Base-by-base conservation (phyloP, 2,888 invertebrate genomes). In the Flabesymbios commensalis region DNA sequence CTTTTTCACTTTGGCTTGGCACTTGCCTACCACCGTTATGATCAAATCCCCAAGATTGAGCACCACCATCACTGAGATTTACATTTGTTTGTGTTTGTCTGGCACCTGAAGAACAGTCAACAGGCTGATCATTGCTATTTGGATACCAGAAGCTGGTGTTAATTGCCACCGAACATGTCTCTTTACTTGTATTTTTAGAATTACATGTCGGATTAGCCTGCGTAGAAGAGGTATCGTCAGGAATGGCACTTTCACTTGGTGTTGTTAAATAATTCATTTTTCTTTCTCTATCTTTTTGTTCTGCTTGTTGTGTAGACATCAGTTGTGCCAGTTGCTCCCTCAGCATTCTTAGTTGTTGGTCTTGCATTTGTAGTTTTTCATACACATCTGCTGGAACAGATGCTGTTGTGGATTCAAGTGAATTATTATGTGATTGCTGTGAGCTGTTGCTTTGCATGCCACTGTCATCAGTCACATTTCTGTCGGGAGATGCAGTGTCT, bases 251-350 rank as follows among this genome's bases (percentile, higher is more conserved):
- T 14, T 7, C 10, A 28, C 10, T 28, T 14, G 49, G 14, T 10
- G 14, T 28, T 5, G 36, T 7, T 36, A 36, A 14, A 10, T 17
- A 36, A 39, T 17, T 17, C 39, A 14, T 17, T 14, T 17, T 17
- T 17, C 17, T 17, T 17, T 39, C 39, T 14, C 39, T 39, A 39
- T 39, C 17, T 39, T 24, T 22, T 26, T 43, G 55, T n/a, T 28
- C 19, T 2, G 24, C 10, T 29, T 61, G 58, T 57, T 77, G 76
- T 31, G 70, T 68, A 1, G 69, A 39, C 36, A 76, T 64, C 3
- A 80, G 71, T 36, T 73, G 62, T 52, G 74, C 70, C 28, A 81
- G 75, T 66, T 81, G 81, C 26, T 74, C 71, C 57, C 79, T 77
- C 14, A 81, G 68, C 57, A 68, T 66, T 57, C 76, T 73, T 36